A percentile compares a stretch with the other conserved stretches of the same genome.
phyloP scores from a whole-genome alignment of 2,797 vertebrate species.

The Myotis vivesi region DNA sequence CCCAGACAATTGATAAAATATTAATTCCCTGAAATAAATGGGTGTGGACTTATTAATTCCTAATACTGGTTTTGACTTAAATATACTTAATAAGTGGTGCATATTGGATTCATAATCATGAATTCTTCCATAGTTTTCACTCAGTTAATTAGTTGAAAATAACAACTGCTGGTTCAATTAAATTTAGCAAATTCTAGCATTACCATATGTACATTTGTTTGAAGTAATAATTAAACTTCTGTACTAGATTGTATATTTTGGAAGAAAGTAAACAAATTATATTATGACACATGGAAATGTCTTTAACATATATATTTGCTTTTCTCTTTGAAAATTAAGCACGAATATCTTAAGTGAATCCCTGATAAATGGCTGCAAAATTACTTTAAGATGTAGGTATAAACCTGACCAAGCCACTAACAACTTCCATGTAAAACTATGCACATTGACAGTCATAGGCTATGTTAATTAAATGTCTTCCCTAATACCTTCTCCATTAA shows the following conservation, averaged over 20 bases:
- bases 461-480: conserved; percentile 17
- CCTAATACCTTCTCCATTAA: not conserved
- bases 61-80: conserved; percentile 43
- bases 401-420: conserved; percentile 27
- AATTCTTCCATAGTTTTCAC: conserved; percentile 35
- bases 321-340: conserved; percentile 59
- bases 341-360: conserved; percentile 18
- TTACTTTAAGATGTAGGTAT: conserved; percentile 12
- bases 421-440: conserved; percentile 39
- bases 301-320: conserved; percentile 48
- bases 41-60: not conserved
- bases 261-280: conserved; percentile 67
- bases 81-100: conserved; percentile 10
- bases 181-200: conserved; percentile 61
- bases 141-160: conserved; percentile 64
- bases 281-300: conserved; percentile 37
- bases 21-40: not conserved
- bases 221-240: conserved; percentile 64
- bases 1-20: conserved; percentile 17
- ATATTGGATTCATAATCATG: conserved; percentile 1
- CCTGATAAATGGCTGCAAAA: conserved; percentile 22
- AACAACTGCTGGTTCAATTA: conserved; percentile 67
- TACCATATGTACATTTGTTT: conserved; percentile 64
- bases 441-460: not conserved
- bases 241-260: conserved; percentile 45